Base-by-base conservation (phyloP, 1,140 invertebrate species). In the Paraescarpia echinospica region DNA sequence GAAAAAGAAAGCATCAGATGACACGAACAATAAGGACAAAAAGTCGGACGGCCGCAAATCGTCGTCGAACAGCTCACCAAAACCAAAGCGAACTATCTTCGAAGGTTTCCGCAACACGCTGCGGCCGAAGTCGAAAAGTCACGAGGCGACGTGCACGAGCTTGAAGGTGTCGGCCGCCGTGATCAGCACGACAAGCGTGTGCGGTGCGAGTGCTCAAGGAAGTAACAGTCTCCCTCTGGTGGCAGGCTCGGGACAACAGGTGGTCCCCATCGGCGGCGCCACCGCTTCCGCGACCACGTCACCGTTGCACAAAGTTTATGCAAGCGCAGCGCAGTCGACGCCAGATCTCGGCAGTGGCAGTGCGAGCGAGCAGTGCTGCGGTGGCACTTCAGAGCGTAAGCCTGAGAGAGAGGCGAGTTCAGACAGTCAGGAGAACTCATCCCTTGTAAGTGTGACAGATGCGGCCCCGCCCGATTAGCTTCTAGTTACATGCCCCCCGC, bases 21-120 rank as follows among this genome's bases (percentile, higher is more conserved):
- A 91, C 77, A 92, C 93, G 31, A 41, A 35, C 33, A 94, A 89
- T 34, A 93, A 59, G 48, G 93, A 93, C 35, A 51, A 88, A 89
- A 90, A 90, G 27, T 34, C 92, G 31, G 33, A n/a, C 33, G 89
- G 33, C 35, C 59, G n/a, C 92, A 92, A 59, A 91, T 89, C 89
- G 90, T 91, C 93, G 92, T 59, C 92, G 91, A 93, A 94, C 92
- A 92, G 93, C 35, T 94, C 94, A 34, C 95, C 95, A 90, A 96
- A 95, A 93, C 94, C 95, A 41, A 95, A 95, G 93, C 94, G 93
- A 92, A 94, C 96, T 93, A 96, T 97, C 93, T 96, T 97, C 94
- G 97, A 97, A 93, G 97, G 97, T 94, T 97, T 97, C 95, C 96
- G 96, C 91, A 97, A 97, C 94, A 97, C 97, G 6, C 95, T 97